Conservation (phyloP, 2,113 vertebrate species). For the Aspiorhynchus laticeps region DNA sequence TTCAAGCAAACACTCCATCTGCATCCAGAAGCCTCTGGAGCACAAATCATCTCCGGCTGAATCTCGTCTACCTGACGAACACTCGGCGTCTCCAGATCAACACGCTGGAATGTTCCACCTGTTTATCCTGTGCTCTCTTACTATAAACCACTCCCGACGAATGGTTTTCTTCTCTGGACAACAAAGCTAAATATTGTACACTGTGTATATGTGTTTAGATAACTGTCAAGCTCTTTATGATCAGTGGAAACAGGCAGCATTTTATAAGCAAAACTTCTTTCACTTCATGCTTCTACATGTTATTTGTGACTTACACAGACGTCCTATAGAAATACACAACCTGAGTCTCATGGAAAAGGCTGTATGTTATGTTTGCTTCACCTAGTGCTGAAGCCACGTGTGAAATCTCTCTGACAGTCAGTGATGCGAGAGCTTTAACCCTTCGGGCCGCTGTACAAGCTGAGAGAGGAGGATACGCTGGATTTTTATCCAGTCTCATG, state of each 20-base stretch:
- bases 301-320: slow-evolving; percentile 21
- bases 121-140: slow-evolving; percentile 58
- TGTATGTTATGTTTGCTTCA: neutral
- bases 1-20: slow-evolving; percentile 28
- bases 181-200: slow-evolving; percentile 60
- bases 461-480: slow-evolving; percentile 7
- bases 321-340: slow-evolving; percentile 16
- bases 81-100: slow-evolving; percentile 49
- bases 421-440: neutral
- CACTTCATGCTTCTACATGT: neutral
- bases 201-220: slow-evolving; percentile 60
- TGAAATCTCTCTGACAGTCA: neutral
- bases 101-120: slow-evolving; percentile 56
- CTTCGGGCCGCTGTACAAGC: neutral
- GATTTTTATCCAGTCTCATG: slow-evolving; percentile 32
- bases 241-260: slow-evolving; percentile 52
- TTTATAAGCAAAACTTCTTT: slow-evolving; percentile 47
- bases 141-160: slow-evolving; percentile 58
- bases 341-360: neutral
- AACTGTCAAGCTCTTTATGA: slow-evolving; percentile 58
- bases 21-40: slow-evolving; percentile 40
- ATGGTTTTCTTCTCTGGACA: slow-evolving; percentile 60
- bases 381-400: neutral
- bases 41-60: slow-evolving; percentile 50
- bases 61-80: slow-evolving; percentile 52